Evolutionary conservation across 1,140 invertebrate species (phyloP), one percentile per base, ranked within the genome.

Genomic region (Pygmarrhopalites habei): DNA sequence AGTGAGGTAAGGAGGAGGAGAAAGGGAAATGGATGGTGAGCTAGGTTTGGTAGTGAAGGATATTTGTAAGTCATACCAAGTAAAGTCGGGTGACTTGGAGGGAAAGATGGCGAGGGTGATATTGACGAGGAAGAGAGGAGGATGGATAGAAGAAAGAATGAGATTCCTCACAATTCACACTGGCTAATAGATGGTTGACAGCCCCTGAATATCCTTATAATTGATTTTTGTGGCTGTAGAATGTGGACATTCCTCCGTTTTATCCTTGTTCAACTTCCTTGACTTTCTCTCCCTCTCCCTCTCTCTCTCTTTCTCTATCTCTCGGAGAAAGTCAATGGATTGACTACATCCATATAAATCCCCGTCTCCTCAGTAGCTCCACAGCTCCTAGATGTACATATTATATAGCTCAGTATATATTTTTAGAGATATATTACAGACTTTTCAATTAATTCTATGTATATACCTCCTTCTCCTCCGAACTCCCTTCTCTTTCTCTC

Each of bases 111-210:
- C 5, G 19, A 14, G 44, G 44, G 4, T 3, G 5, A 46, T 46
- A 4, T 14, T 35, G 44, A 46, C 4, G 44, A 46, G 44, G 44
- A 46, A 46, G 44, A n/a, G n/a, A n/a, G n/a, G n/a, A n/a, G 44
- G 19, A 46, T 19, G 10, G 44, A 46, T 46, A 46, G 44, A 46
- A n/a, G n/a, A n/a, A 46, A 46, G 44, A 46, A 46, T 46, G 44
- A 46, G 44, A 7, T 46, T 46, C 44, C 44, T 46, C 10, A n/a
- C 44, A 46, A 46, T 46, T 19, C 44, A 10, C 10, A 10, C 44
- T 26, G 49, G 28, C 23, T 52, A 52, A 52, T 52, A 52, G 49
- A 52, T 52, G 7, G 49, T 52, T 28, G 49, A 52, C 49, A 52
- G 49, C 23, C 49, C 28, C 49, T 52, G 28, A 26, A 52, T 52